A percentile compares a stretch with the other conserved stretches of the same genome.
Conservation (phyloP, 2,113 vertebrate genomes). For the Actenoides lindsayi region DNA sequence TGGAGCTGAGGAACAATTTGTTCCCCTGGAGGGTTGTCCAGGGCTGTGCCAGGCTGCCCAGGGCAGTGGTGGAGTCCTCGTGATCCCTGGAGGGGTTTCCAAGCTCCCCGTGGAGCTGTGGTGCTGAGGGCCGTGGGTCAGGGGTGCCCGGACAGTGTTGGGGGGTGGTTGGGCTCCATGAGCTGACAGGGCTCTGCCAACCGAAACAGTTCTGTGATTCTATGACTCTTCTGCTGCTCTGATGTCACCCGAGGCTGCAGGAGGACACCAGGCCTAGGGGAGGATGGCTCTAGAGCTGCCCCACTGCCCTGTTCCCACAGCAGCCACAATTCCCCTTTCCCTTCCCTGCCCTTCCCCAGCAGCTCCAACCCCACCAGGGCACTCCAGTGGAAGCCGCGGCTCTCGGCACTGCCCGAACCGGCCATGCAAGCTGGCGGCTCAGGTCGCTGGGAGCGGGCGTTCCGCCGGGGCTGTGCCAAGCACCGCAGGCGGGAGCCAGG, state of each 20-base stretch:
- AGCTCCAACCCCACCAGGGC: background rate
- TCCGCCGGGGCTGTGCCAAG: background rate
- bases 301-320: rapidly evolving
- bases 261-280: rapidly evolving
- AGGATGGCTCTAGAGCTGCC: too few relatives aligned
- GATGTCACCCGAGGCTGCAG: rapidly evolving
- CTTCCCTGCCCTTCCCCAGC: background rate
- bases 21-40: background rate
- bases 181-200: background rate
- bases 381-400: background rate
- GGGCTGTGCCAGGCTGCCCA: background rate
- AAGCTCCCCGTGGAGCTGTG: background rate
- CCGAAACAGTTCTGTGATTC: background rate
- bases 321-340: background rate
- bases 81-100: background rate
- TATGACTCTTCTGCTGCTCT: background rate
- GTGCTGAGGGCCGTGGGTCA: background rate
- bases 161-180: background rate
- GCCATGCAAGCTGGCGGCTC: background rate
- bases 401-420: background rate
- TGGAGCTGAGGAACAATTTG: too few relatives aligned
- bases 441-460: background rate
- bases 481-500: background rate
- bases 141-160: background rate
- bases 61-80: background rate